A percentile compares a stretch with the other conserved stretches of the same genome.
Conservation (phyloP, 2,888 invertebrate genomes). For the Pristionchus entomophagus region DNA sequence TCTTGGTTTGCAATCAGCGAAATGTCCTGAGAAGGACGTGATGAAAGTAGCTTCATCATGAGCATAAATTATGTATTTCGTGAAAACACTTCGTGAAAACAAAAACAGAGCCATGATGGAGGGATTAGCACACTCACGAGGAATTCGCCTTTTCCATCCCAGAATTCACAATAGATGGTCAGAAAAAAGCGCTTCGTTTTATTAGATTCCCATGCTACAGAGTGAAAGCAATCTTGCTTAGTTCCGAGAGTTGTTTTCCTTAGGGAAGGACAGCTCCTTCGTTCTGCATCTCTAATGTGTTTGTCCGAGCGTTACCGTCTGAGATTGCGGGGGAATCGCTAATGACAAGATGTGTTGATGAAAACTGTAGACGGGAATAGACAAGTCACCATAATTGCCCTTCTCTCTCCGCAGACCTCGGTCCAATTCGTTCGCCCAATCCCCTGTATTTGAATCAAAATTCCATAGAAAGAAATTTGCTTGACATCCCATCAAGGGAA, state of each 20-base stretch:
- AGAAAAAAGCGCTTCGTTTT: background rate
- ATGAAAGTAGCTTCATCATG: background rate
- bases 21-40: too few relatives aligned
- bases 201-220: background rate
- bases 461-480: background rate
- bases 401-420: too few relatives aligned
- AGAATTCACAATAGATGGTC: background rate
- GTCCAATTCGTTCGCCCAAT: too few relatives aligned
- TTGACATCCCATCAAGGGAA: background rate
- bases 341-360: background rate
- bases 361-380: background rate
- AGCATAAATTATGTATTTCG: background rate
- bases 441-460: too few relatives aligned
- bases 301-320: background rate
- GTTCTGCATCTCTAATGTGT: background rate
- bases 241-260: background rate
- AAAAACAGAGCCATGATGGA: too few relatives aligned
- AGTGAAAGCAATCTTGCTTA: background rate
- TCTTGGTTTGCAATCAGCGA: too few relatives aligned
- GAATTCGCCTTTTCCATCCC: conserved; percentile 5
- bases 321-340: background rate
- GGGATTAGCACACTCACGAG: background rate
- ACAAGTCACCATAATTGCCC: too few relatives aligned
- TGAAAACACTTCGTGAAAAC: background rate
- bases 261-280: background rate